Percentiles rank a stretch among this genome's conserved stretches.
These are phyloP conservation scores for Drosophila mayri DNA, from an alignment of 1,140 invertebrate species.

Conservation along the genomic window DNA sequence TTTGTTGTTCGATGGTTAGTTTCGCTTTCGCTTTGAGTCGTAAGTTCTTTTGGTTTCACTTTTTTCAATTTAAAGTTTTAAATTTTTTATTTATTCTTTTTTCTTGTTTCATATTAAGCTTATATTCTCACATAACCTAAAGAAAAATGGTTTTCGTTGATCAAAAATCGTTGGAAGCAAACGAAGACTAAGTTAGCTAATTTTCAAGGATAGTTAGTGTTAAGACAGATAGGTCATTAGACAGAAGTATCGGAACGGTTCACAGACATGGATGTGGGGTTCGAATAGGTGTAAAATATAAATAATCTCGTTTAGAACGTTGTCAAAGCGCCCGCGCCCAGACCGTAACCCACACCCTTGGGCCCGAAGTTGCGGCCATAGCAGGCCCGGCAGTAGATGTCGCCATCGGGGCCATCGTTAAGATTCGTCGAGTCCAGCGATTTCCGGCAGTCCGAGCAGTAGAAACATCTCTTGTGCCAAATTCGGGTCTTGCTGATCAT, in stretches of 20 bases:
- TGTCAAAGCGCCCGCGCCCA: slow-evolving; percentile 94
- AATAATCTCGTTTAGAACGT: slow-evolving; percentile 89
- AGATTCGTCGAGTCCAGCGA: slow-evolving; percentile 96
- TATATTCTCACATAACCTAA: slow-evolving; percentile 82
- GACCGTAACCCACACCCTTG: slow-evolving; percentile 95
- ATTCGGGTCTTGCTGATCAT: slow-evolving; percentile 96
- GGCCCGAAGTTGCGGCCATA: slow-evolving; percentile 97
- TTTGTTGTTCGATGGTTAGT: slow-evolving; percentile 60
- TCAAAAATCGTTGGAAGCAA: slow-evolving; percentile 82
- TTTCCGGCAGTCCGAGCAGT: slow-evolving; percentile 96
- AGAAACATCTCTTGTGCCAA: slow-evolving; percentile 98
- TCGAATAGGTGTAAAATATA: slow-evolving; percentile 22
- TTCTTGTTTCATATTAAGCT: slow-evolving; percentile 64
- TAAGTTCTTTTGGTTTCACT: slow-evolving; percentile 46
- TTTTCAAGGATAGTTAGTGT: slow-evolving; percentile 44
- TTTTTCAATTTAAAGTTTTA: slow-evolving; percentile 45
- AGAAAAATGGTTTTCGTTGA: slow-evolving; percentile 73
- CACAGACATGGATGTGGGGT: slow-evolving; percentile 37
- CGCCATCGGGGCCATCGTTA: slow-evolving; percentile 95
- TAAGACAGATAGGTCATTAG: slow-evolving; percentile 53
- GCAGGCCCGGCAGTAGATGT: slow-evolving; percentile 97
- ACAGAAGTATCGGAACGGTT: slow-evolving; percentile 63
- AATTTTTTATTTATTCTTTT: slow-evolving; percentile 37
- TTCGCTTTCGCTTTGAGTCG: slow-evolving; percentile 54
- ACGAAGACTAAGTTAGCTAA: slow-evolving; percentile 78